Evolutionary conservation across 1,140 invertebrate species (phyloP).

Genomic region (Heliconius himera): DNA sequence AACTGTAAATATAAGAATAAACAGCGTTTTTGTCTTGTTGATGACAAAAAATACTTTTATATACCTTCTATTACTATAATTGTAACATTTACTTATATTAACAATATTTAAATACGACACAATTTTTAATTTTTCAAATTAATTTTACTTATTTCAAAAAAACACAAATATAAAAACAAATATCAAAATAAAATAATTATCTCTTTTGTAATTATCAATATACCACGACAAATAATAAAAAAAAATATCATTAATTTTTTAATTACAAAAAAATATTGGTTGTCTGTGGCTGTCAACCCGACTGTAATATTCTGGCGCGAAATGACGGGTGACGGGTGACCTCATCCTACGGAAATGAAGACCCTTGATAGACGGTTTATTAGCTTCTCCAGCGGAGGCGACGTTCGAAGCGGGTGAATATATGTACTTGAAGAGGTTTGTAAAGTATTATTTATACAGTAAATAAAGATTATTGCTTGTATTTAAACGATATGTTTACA

Average conservation of each 20-base stretch:
- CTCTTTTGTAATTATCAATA: not conserved
- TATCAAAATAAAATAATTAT: not conserved
- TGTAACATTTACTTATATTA: too few relatives aligned
- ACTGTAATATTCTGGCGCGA: slow-evolving; percentile 15
- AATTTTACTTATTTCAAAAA: too few relatives aligned
- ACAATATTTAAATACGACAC: too few relatives aligned
- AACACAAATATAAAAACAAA: not conserved
- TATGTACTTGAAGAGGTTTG: not conserved
- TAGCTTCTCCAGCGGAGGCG: slow-evolving; percentile 19
- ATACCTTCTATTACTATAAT: too few relatives aligned
- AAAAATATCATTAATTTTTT: not conserved
- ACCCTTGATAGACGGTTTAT: slow-evolving; percentile 36
- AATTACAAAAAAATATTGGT: not conserved
- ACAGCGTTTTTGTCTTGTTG: not conserved
- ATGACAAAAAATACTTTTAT: too few relatives aligned
- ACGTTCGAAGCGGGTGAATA: not conserved
- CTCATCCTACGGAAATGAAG: slow-evolving; percentile 35
- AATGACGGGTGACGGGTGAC: slow-evolving; percentile 27
- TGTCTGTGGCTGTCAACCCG: slow-evolving; percentile 18
- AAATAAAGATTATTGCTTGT: not conserved
- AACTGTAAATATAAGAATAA: not conserved
- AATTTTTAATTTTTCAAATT: too few relatives aligned
- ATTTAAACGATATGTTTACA: not conserved
- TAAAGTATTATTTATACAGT: not conserved
- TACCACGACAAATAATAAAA: not conserved